Evolutionary conservation across 2,888 invertebrate genomes (phyloP).

Genomic region (Ornithoptera priamus): DNA sequence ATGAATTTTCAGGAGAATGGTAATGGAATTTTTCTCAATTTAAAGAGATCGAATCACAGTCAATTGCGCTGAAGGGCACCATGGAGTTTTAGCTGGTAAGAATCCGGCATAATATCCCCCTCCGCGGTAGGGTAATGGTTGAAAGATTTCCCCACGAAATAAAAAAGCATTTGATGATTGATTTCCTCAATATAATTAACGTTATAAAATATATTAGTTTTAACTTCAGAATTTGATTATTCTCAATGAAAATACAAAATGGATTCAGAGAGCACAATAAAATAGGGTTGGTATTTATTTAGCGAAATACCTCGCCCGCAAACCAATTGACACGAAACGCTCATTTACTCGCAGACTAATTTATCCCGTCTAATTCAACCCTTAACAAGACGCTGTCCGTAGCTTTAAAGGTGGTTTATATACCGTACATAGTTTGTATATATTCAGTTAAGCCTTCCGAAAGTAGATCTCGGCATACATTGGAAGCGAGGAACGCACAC

Average conservation of each 20-base stretch:
- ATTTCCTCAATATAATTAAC: background rate
- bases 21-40: too few species aligned
- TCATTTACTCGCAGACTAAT: conserved; percentile 63
- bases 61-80: too few species aligned
- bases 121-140: too few species aligned
- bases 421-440: conserved; percentile 46
- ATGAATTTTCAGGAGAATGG: too few species aligned
- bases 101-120: too few species aligned
- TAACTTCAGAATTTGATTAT: background rate
- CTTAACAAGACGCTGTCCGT: conserved; percentile 72
- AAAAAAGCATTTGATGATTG: background rate
- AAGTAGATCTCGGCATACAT: conserved; percentile 60
- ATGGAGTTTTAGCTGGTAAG: too few species aligned
- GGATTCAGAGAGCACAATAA: conserved; percentile 11
- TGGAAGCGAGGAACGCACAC: conserved; percentile 53
- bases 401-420: conserved; percentile 54
- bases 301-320: conserved; percentile 34
- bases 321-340: conserved; percentile 43
- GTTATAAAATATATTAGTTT: background rate
- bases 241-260: conserved; percentile 5
- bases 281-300: conserved; percentile 31
- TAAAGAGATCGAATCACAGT: too few species aligned
- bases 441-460: conserved; percentile 74
- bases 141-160: background rate
- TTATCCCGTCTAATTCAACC: conserved; percentile 74